Percentiles rank a stretch among this genome's conserved stretches.
These are phyloP conservation scores for Lithophane socia DNA, from an alignment of 2,888 invertebrate genomes.

Conservation along the genomic window DNA sequence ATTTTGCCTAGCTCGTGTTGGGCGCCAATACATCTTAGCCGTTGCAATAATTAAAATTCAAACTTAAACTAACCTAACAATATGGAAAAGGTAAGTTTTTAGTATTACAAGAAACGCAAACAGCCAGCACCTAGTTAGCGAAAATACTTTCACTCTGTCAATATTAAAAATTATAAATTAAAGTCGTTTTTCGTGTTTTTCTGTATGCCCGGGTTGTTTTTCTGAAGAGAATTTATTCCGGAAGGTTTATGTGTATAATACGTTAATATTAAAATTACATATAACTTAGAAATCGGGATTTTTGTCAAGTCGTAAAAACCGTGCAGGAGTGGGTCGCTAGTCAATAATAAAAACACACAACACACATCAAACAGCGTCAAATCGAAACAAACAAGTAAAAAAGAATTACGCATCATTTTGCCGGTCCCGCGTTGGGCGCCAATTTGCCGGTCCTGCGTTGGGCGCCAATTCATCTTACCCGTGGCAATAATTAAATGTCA, in stretches of 20 bases:
- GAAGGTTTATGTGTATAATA: too few relatives aligned
- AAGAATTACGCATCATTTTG: conserved; percentile 32
- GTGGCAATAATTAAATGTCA: conserved; percentile 73
- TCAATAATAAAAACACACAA: not conserved
- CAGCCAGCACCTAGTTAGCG: too few relatives aligned
- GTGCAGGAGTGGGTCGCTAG: too few relatives aligned
- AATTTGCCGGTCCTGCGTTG: conserved; percentile 58
- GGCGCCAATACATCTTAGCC: conserved; percentile 67
- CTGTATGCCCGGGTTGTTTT: too few relatives aligned
- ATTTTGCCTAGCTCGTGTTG: conserved; percentile 45
- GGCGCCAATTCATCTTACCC: conserved; percentile 69
- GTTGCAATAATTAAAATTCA: conserved; percentile 72
- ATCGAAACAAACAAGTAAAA: conserved; percentile 31
- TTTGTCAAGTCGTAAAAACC: too few relatives aligned
- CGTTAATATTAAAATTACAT: too few relatives aligned
- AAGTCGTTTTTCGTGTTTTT: too few relatives aligned
- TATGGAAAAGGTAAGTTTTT: too few relatives aligned
- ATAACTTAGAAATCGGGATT: too few relatives aligned
- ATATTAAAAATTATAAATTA: not conserved
- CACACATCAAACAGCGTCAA: conserved; percentile 16
- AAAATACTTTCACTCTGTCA: not conserved
- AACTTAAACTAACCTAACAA: conserved; percentile 18
- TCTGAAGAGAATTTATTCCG: too few relatives aligned
- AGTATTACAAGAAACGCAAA: not conserved
- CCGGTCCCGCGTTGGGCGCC: conserved; percentile 58